phyloP scores from a whole-genome alignment of 2,113 vertebrate genomes.

The Orientallactaga bullata region DNA sequence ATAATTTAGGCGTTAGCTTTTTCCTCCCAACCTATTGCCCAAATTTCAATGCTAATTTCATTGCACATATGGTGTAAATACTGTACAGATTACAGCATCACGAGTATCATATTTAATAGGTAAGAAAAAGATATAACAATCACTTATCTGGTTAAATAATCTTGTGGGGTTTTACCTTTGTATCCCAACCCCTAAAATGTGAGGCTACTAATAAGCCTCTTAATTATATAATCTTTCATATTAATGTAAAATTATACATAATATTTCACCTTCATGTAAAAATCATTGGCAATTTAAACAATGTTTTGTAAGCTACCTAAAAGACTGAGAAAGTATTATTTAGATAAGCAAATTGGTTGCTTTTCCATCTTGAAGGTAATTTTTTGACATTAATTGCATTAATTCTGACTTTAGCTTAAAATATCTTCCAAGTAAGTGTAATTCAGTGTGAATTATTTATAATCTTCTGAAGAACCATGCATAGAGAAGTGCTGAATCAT shows the following conservation, averaged over 20 bases:
- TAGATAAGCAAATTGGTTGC: constrained; percentile 71
- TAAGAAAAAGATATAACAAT: constrained; percentile 60
- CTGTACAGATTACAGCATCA: constrained; percentile 59
- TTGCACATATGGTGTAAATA: constrained; percentile 64
- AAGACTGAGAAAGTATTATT: constrained; percentile 52
- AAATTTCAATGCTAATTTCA: constrained; percentile 66
- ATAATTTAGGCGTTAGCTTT: constrained; percentile 55
- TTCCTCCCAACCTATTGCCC: constrained; percentile 37
- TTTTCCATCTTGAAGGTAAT: constrained; percentile 43
- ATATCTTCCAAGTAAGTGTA: constrained; percentile 57
- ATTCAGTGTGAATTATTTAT: constrained; percentile 71
- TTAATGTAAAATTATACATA: constrained; percentile 64
- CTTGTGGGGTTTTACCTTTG: constrained; percentile 59
- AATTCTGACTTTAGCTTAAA: constrained; percentile 72
- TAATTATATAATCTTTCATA: constrained; percentile 67
- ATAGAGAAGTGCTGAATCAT: constrained; percentile 62
- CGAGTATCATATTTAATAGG: constrained; percentile 70
- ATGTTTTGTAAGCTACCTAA: constrained; percentile 46
- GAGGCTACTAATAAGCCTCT: constrained; percentile 50
- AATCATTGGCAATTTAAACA: constrained; percentile 57
- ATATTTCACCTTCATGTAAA: constrained; percentile 59
- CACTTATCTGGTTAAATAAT: constrained; percentile 58
- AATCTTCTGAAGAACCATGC: constrained; percentile 36
- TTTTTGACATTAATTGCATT: constrained; percentile 68
- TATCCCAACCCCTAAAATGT: neutral